Base-by-base conservation (phyloP, 2,113 vertebrate genomes). In the Cryptotis parvus region DNA sequence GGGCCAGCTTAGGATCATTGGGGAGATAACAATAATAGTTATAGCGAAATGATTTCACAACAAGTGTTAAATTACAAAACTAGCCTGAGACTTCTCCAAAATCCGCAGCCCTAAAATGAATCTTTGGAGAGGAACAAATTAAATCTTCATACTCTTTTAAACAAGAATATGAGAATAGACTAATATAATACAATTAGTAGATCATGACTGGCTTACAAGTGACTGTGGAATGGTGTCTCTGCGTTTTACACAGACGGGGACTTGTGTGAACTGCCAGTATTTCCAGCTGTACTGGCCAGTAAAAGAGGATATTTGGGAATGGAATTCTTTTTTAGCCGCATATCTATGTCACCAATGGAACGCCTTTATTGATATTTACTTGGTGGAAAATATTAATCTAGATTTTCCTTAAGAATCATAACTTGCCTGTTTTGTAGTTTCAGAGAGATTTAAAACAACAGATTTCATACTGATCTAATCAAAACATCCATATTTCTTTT, bases 21-120 rank as follows among this genome's bases (percentile, higher is more conserved):
- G 58, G 91, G 91, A 15, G 93, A 96, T 95, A 94, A 96, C 55
- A 98, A 96, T 95, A 97, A 97, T 96, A 83, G 69, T 94, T 97
- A 83, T 86, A 97, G 94, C 96, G 96, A 98, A 98, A 97, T 97
- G 96, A 97, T 98, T 98, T 98, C 97, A 96, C 96, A 95, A 95
- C 90, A 98, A 96, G 97, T 97, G 97, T 98, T 98, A 97, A 95
- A 94, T 99, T 97, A 96, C 98, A 95, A 92, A n/a, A 1, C 83
- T 96, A 97, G 94, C 94, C 97, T 97, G 96, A 97, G 97, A 97
- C 97, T 94, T 96, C 94, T 92, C 87, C 87, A 94, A 96, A 97
- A 95, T 41, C 94, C 94, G 84, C 93, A 83, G 74, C 43, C 35
- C 31, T 49, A 14, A 39, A 82, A 65, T 49, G 69, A 65, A 73